phyloP scores from a whole-genome alignment of 2,888 invertebrate genomes.

The Erebia epiphron region DNA sequence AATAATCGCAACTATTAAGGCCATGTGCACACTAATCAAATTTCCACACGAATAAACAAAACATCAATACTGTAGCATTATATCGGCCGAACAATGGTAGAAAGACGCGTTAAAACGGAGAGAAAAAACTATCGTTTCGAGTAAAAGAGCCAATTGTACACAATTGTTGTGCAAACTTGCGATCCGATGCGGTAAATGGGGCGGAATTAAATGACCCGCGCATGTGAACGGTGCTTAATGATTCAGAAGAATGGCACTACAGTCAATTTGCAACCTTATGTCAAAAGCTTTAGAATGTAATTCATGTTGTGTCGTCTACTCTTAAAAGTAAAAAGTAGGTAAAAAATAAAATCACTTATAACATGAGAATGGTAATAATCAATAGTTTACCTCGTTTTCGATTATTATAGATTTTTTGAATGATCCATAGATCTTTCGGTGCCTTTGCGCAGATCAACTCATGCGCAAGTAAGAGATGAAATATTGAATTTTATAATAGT shows the following conservation, averaged over 20 bases:
- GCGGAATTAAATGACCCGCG: conserved; percentile 70
- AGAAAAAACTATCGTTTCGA: conserved; percentile 71
- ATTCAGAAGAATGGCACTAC: conserved; percentile 61
- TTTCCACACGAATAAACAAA: conserved; percentile 74
- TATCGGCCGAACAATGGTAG: conserved; percentile 58
- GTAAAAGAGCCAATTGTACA: conserved; percentile 70
- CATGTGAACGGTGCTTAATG: conserved; percentile 78
- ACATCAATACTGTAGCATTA: conserved; percentile 56
- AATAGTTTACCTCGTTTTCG: conserved; percentile 50
- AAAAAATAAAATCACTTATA: conserved; percentile 46
- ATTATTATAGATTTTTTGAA: conserved; percentile 33
- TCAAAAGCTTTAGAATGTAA: not conserved
- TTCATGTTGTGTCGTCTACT: not conserved
- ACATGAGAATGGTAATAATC: conserved; percentile 49
- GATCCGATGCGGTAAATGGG: conserved; percentile 79
- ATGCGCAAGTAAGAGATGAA: conserved; percentile 64
- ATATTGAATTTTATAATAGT: conserved; percentile 55
- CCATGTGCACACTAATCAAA: conserved; percentile 77
- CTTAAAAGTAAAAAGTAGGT: conserved; percentile 11
- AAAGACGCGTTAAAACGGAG: conserved; percentile 71
- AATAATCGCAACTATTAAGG: conserved; percentile 56
- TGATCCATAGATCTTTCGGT: conserved; percentile 57
- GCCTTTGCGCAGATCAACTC: conserved; percentile 69
- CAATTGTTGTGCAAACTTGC: conserved; percentile 78
- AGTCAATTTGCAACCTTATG: conserved; percentile 35